Base-by-base conservation (phyloP, 2,797 vertebrate species). In the Microctenopoma lineatum region DNA sequence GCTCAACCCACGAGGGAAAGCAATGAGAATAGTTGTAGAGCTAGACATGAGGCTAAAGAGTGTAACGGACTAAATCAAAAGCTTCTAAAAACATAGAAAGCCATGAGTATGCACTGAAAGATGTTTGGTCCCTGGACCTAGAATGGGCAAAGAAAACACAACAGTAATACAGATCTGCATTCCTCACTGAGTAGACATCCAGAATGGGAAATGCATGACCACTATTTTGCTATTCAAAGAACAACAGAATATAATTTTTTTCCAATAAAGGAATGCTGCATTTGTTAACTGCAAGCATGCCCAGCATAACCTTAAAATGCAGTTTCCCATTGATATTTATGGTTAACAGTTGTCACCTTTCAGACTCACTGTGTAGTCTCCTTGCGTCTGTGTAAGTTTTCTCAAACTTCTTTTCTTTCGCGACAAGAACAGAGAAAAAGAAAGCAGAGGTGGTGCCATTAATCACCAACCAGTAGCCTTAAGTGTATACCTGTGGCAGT, bases 1-100 rank as follows among this genome's bases (percentile, higher is more conserved):
- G 81, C 85, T 84, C 77, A 88, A 87, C 66, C 87, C 92, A 89
- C 90, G 77, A 87, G 91, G 91, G 90, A 91, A 84, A 87, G 78
- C 80, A 81, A 66, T 73, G 80, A 80, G 83, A 90, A 90, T 85
- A 84, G 82, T 87, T 86, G 80, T 70, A 66, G 72, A 79, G 84
- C 76, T 78, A 88, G 83, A 87, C 83, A 87, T 80, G 80, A 84
- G 84, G 81, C 81, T 78, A 88, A 81, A 75, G 58, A 81, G 79
- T 85, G 70, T 73, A 85, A 86, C 42, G 57, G 83, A 73, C 90
- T 87, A 89, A 90, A 89, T 87, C 84, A 87, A 84, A 45, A 87
- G 79, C 80, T 73, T 88, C 69, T 78, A 77, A 90, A 89, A 92
- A 90, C 83, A 91, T 51, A 70, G 52, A 82, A 80, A 78, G 76